A percentile compares a stretch with the other conserved stretches of the same genome.
Conservation (phyloP, 2,888 invertebrate genomes). For the Mamestra brassicae region DNA sequence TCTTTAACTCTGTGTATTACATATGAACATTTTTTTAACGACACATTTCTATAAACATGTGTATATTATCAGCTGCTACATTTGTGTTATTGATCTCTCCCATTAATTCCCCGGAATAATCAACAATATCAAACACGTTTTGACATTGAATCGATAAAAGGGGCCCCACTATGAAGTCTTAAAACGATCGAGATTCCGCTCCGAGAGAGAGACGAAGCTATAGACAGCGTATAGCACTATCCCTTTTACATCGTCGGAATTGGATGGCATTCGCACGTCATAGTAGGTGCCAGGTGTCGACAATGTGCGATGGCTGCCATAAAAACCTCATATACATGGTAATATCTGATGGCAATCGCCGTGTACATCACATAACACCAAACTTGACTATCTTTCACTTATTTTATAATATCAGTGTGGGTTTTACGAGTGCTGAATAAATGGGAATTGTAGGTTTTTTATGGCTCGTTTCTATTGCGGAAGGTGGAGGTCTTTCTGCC, state of each 20-base stretch:
- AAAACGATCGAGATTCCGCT: too few relatives aligned
- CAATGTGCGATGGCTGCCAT: conserved; percentile 32
- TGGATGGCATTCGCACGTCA: too few relatives aligned
- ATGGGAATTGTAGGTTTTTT: conserved; percentile 5
- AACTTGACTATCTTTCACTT: conserved; percentile 33
- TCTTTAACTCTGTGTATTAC: not conserved
- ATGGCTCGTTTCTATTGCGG: not conserved
- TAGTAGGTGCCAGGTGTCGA: conserved; percentile 13
- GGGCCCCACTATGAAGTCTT: too few relatives aligned
- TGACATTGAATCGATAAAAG: conserved; percentile 17
- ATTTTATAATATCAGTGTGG: conserved; percentile 48
- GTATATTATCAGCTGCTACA: not conserved
- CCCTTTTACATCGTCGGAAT: too few relatives aligned
- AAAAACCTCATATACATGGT: conserved; percentile 52
- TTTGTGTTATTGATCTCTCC: not conserved
- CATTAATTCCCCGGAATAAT: not conserved
- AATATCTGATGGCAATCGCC: conserved; percentile 34
- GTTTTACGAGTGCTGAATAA: conserved; percentile 20
- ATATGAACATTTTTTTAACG: not conserved
- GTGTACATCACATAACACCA: conserved; percentile 12
- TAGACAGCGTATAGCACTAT: too few relatives aligned
- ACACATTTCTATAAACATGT: not conserved
- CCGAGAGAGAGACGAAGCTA: too few relatives aligned
- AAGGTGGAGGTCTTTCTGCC: too few relatives aligned
- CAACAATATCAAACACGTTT: conserved; percentile 2